A percentile compares a stretch with the other conserved stretches of the same genome.
Conservation (phyloP, 2,113 vertebrate species). For the Coturnix japonica region DNA sequence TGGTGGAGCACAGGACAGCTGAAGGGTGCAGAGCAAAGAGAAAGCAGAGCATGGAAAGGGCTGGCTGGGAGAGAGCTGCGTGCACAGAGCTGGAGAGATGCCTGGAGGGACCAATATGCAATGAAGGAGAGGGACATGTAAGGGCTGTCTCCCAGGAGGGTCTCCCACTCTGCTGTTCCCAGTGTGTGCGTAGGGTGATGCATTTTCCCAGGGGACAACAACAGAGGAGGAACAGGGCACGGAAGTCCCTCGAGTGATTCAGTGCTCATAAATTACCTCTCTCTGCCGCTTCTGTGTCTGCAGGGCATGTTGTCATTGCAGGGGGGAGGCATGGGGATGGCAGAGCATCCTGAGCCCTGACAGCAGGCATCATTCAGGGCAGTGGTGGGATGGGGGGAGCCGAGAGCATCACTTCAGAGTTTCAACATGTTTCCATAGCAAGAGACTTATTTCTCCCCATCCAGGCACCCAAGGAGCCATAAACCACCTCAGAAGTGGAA, state of each 20-base stretch:
- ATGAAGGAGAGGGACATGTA: not conserved
- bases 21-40: not conserved
- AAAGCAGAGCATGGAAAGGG: not conserved
- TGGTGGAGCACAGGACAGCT: not conserved
- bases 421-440: not conserved
- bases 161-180: not conserved
- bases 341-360: fast-evolving
- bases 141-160: not conserved
- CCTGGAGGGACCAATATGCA: not conserved
- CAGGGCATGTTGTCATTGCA: not conserved
- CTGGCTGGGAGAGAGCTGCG: not conserved
- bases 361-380: not conserved
- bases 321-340: not conserved
- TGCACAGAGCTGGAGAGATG: not conserved
- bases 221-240: not conserved
- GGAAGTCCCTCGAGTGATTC: slow-evolving; percentile 33
- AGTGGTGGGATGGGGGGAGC: not conserved
- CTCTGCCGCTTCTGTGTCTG: not conserved
- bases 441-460: not conserved
- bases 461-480: not conserved
- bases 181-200: not conserved
- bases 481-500: not conserved
- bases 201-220: not conserved
- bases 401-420: not conserved
- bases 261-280: slow-evolving; percentile 3